phyloP scores from a whole-genome alignment of 2,797 vertebrate genomes.

The Poecilia wingei region DNA sequence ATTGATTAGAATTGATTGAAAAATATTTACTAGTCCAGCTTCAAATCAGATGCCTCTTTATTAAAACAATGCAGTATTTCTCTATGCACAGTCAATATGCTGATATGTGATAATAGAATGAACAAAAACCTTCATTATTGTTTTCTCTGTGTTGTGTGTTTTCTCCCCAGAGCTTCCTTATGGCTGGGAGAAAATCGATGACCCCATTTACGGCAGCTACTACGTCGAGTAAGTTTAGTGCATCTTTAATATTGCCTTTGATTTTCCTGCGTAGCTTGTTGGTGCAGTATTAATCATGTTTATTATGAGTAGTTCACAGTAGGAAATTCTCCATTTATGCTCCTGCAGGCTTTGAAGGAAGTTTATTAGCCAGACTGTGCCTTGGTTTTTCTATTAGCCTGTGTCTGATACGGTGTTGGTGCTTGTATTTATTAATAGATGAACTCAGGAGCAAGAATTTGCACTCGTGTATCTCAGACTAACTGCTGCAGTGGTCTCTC shows the following conservation, averaged over 20 bases:
- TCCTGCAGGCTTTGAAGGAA: constrained; percentile 30
- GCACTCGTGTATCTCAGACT: neutral
- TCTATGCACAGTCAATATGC: constrained; percentile 39
- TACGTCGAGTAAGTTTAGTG: constrained; percentile 97
- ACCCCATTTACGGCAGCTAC: constrained; percentile 99
- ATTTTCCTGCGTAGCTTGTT: constrained; percentile 40
- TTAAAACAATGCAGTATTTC: constrained; percentile 5
- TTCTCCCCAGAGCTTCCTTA: constrained; percentile 94
- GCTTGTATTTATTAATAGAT: constrained; percentile 30
- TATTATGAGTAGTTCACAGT: constrained; percentile 44
- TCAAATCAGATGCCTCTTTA: neutral
- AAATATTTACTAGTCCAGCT: neutral
- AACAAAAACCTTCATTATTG: constrained; percentile 74
- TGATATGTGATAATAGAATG: constrained; percentile 31
- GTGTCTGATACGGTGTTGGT: constrained; percentile 7
- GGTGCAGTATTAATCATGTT: constrained; percentile 66
- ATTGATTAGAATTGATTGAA: neutral
- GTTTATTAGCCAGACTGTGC: constrained; percentile 32
- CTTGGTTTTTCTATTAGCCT: constrained; percentile 23
- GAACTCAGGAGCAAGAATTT: neutral
- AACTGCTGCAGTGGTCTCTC: constrained; percentile 33
- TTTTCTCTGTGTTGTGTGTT: constrained; percentile 45
- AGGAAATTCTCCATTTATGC: constrained; percentile 33
- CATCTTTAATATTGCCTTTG: constrained; percentile 76
- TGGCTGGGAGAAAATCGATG: constrained; percentile 99